Conservation (phyloP, 2,113 vertebrate species). For the Xyliphius kryptos region DNA sequence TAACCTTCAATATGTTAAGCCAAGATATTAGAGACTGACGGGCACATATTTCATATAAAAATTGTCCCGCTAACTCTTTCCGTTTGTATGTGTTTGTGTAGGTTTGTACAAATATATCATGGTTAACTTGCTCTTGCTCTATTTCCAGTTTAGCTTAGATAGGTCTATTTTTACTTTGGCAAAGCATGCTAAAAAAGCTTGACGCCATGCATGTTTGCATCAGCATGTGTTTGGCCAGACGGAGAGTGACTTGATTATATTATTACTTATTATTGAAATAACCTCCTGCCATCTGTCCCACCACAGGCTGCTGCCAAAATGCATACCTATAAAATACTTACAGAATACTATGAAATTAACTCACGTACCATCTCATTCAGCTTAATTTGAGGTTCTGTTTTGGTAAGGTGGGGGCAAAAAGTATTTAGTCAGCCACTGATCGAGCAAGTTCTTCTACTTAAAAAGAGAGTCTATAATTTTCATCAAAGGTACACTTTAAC, state of each 20-base stretch:
- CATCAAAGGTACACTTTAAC: too few species aligned
- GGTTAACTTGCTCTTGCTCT: constrained; percentile 41
- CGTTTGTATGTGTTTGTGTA: constrained; percentile 28
- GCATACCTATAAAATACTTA: constrained; percentile 77
- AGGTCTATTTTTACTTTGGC: constrained; percentile 60
- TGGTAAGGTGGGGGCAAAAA: neutral
- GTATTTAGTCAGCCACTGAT: too few species aligned
- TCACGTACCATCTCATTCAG: constrained; percentile 28
- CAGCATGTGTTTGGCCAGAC: constrained; percentile 66
- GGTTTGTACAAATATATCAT: constrained; percentile 40
- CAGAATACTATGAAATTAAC: constrained; percentile 53
- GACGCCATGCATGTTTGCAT: constrained; percentile 71
- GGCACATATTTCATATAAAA: constrained; percentile 8
- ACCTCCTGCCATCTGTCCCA: constrained; percentile 90
- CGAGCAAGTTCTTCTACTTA: too few species aligned
- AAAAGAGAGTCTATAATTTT: too few species aligned
- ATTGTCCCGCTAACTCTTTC: neutral
- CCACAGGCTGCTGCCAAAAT: constrained; percentile 71
- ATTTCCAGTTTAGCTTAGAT: constrained; percentile 67
- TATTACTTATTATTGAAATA: constrained; percentile 92
- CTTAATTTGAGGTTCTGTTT: neutral
- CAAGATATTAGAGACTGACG: constrained; percentile 3
- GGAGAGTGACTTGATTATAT: constrained; percentile 76
- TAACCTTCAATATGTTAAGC: neutral
- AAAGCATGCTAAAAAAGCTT: constrained; percentile 69